Percentiles rank a stretch among this genome's conserved stretches.
Conservation (phyloP, 2,113 vertebrate genomes). For the Gorsachius goisagi region DNA sequence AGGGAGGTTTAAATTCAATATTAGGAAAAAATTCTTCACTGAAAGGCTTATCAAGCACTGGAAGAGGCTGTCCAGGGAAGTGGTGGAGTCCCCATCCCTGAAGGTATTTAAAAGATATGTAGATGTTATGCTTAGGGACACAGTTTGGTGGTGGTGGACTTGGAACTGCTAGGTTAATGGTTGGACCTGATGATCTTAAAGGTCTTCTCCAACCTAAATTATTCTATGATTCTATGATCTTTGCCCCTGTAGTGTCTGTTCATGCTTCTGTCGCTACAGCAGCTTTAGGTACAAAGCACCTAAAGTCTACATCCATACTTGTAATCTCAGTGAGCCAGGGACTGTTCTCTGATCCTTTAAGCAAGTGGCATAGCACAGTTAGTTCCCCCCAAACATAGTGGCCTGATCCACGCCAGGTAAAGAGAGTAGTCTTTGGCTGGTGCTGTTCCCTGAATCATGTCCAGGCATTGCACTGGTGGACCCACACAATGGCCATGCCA, state of each 20-base stretch:
- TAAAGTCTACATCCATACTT: not conserved
- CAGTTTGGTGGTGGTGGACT: not conserved
- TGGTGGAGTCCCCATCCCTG: not conserved
- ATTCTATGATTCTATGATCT: not conserved
- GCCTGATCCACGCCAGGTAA: not conserved
- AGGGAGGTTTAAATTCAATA: not conserved
- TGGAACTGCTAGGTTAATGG: not conserved
- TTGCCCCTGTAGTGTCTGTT: not conserved
- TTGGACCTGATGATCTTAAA: not conserved
- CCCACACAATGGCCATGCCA: too few species aligned
- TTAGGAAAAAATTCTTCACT: not conserved
- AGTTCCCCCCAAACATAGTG: not conserved
- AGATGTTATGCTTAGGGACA: not conserved
- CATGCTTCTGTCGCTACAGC: not conserved
- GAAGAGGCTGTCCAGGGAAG: not conserved
- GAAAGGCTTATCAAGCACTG: not conserved
- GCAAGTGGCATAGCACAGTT: not conserved
- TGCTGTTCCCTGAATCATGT: not conserved
- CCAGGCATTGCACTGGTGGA: not conserved
- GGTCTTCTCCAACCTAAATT: not conserved
- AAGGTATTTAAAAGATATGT: not conserved
- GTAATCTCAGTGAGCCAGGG: not conserved
- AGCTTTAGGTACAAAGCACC: not conserved
- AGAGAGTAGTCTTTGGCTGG: not conserved
- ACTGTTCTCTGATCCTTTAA: not conserved